Percentiles rank a stretch among this genome's conserved stretches.
Evolutionary conservation across 2,113 vertebrate species (phyloP).

Genomic region (Panthera leo): DNA sequence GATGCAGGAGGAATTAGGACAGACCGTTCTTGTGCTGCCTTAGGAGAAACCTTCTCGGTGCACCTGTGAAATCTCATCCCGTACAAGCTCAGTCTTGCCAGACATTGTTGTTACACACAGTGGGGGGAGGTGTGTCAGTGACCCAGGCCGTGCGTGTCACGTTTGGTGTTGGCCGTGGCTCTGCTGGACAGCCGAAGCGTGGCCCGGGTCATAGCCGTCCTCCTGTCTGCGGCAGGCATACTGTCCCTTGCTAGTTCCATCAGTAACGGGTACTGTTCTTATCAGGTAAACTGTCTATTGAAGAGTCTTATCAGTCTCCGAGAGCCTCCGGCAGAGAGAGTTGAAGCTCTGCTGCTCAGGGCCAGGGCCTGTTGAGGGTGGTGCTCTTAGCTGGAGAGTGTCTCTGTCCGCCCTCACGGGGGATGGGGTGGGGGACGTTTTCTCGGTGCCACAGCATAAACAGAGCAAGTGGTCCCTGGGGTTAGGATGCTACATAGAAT

Average conservation of each 20-base stretch:
- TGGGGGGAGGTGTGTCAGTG: not conserved
- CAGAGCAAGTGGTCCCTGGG: not conserved
- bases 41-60: not conserved
- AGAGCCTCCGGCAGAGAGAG: not conserved
- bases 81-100: not conserved
- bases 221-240: no score
- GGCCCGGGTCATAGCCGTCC: not conserved
- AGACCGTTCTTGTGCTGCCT: not conserved
- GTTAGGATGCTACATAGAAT: not conserved
- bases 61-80: not conserved
- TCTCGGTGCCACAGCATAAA: not conserved
- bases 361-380: not conserved
- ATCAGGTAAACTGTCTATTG: not conserved
- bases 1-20: not conserved
- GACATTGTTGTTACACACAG: not conserved
- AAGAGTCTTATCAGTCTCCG: not conserved
- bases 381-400: not conserved
- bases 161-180: not conserved
- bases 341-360: not conserved
- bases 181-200: not conserved
- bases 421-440: not conserved
- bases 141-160: rapidly evolving
- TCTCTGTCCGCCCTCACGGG: not conserved
- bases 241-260: not conserved
- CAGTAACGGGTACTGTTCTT: not conserved